A percentile compares a stretch with the other conserved stretches of the same genome.
These are phyloP conservation scores for Zaprionus bogoriensis DNA, from an alignment of 2,888 invertebrate species.

Conservation along the genomic window DNA sequence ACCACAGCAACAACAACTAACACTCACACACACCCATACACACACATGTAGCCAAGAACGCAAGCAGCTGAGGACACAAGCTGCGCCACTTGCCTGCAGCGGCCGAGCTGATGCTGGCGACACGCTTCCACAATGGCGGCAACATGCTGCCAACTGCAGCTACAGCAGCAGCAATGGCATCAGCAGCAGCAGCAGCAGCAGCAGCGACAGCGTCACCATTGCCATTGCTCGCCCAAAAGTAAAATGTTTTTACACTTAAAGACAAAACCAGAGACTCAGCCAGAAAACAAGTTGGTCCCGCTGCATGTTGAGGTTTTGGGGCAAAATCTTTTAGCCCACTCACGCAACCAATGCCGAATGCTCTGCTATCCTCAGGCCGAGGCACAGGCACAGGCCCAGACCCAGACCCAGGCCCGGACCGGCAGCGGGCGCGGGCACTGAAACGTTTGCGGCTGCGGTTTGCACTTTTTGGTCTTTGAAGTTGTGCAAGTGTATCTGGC, in stretches of 20 bases:
- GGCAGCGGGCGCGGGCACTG: constrained; percentile 41
- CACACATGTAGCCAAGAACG: constrained; percentile 53
- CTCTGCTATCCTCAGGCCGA: too few relatives aligned
- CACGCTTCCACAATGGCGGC: constrained; percentile 72
- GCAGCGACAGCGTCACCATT: constrained; percentile 23
- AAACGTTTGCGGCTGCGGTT: constrained; percentile 78
- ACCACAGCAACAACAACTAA: too few relatives aligned
- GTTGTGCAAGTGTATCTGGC: constrained; percentile 40
- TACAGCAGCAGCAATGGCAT: constrained; percentile 6
- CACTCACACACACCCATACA: constrained; percentile 52
- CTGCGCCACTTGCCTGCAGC: constrained; percentile 76
- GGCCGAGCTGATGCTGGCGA: constrained; percentile 53
- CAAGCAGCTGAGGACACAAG: constrained; percentile 14
- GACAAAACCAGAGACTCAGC: constrained; percentile 76
- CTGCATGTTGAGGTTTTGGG: constrained; percentile 45
- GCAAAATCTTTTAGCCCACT: constrained; percentile 57
- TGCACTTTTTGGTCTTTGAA: constrained; percentile 78
- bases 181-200: constrained; percentile 23
- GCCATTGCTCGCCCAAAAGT: constrained; percentile 69
- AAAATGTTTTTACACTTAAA: constrained; percentile 79
- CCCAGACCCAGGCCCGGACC: too few relatives aligned
- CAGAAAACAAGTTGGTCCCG: constrained; percentile 7
- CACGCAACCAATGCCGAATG: constrained; percentile 54
- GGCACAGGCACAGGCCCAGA: too few relatives aligned
- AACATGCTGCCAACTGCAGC: constrained; percentile 62